Evolutionary conservation across 2,797 vertebrate species (phyloP).

Genomic region (Trachurus trachurus): DNA sequence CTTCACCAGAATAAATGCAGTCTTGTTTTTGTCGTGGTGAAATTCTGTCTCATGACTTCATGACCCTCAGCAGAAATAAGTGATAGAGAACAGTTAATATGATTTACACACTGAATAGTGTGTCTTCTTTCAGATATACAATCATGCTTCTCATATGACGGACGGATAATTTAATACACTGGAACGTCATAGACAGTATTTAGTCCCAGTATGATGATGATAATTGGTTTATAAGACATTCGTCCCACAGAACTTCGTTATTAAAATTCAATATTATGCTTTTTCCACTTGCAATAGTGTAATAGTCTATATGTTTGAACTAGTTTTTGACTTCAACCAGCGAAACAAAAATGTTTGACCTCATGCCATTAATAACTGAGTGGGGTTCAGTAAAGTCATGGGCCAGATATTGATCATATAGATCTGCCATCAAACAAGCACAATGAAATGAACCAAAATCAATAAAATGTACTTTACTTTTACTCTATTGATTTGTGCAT

Average conservation of each 20-base stretch:
- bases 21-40: slow-evolving; percentile 22
- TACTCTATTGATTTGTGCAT: not conserved
- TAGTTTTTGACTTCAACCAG: not conserved
- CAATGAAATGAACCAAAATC: slow-evolving; percentile 12
- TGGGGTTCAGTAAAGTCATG: not conserved
- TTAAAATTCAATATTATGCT: not conserved
- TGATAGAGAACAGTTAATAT: not conserved
- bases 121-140: not conserved
- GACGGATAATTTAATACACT: slow-evolving; percentile 13
- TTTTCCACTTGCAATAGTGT: not conserved
- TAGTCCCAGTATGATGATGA: not conserved
- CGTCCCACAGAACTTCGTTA: not conserved
- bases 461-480: not conserved
- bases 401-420: slow-evolving; percentile 1
- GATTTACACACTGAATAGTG: not conserved
- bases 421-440: not conserved
- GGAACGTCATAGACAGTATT: not conserved
- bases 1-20: not conserved
- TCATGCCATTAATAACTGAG: not conserved
- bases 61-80: not conserved
- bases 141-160: not conserved
- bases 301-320: not conserved
- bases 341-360: not conserved
- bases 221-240: not conserved
- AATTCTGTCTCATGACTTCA: slow-evolving; percentile 29